These are phyloP conservation scores for Bradypodion ventrale DNA, from an alignment of 2,797 vertebrate genomes.

Conservation along the genomic window DNA sequence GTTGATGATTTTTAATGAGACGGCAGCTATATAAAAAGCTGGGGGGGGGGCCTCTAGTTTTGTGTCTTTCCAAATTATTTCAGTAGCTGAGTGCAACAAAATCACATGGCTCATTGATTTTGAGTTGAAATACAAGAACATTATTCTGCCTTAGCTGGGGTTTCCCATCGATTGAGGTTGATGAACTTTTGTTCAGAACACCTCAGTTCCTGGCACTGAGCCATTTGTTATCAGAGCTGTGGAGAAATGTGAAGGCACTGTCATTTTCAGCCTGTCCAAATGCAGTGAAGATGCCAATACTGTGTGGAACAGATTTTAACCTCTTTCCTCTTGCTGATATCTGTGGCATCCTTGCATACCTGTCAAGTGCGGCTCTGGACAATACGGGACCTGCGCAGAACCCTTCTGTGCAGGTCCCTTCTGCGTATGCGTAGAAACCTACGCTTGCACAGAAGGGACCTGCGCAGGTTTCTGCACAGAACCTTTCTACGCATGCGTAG, in stretches of 20 bases:
- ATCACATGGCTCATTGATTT: background rate
- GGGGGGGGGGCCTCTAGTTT: background rate
- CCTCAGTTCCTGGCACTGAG: background rate
- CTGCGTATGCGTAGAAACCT: too few species aligned
- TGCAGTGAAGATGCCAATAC: background rate
- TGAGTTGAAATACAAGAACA: background rate
- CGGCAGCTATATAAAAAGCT: background rate
- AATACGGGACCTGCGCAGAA: too few species aligned
- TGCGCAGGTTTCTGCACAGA: too few species aligned
- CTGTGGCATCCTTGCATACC: background rate
- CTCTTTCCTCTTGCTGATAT: background rate
- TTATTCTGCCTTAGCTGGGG: background rate
- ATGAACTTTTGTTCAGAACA: background rate
- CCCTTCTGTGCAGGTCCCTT: too few species aligned
- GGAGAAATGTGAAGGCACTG: background rate
- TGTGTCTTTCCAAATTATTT: background rate
- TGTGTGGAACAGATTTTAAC: background rate
- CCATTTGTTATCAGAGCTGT: background rate
- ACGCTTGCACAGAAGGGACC: too few species aligned
- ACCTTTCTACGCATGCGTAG: too few species aligned
- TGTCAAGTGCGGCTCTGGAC: too few species aligned
- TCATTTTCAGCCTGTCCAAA: background rate
- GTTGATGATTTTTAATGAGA: background rate
- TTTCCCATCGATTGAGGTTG: constrained; percentile 4
- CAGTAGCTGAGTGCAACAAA: background rate